Evolutionary conservation across 2,888 invertebrate species (phyloP).

Genomic region (Pammene fasciana): DNA sequence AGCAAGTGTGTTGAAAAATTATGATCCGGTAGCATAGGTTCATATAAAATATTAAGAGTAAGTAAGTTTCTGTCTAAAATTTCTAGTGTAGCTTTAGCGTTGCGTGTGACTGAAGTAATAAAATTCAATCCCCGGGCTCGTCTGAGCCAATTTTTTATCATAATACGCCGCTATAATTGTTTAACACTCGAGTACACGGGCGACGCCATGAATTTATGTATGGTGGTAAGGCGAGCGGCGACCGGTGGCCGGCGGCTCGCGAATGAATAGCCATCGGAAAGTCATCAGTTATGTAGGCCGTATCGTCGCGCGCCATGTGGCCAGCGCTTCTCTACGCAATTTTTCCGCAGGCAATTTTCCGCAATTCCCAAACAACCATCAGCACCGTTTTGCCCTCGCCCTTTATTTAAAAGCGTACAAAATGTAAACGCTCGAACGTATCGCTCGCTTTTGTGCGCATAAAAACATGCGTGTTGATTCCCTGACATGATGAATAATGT

Average conservation of each 20-base stretch:
- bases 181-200: constrained; percentile 57
- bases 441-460: constrained; percentile 50
- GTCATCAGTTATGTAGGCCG: constrained; percentile 82
- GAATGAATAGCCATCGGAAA: constrained; percentile 81
- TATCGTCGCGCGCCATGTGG: constrained; percentile 79
- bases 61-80: too few relatives aligned
- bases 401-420: constrained; percentile 66
- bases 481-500: constrained; percentile 54
- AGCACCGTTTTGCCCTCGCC: constrained; percentile 58
- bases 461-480: constrained; percentile 48
- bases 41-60: too few relatives aligned
- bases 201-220: constrained; percentile 61
- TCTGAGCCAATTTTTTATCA: constrained; percentile 46
- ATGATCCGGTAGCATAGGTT: too few relatives aligned
- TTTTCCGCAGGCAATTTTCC: constrained; percentile 76
- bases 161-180: constrained; percentile 56
- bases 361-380: constrained; percentile 72
- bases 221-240: constrained; percentile 52
- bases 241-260: constrained; percentile 57
- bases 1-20: too few relatives aligned
- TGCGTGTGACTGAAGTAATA: background rate
- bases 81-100: too few relatives aligned
- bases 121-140: constrained; percentile 7
- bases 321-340: constrained; percentile 69
- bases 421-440: constrained; percentile 57